phyloP scores from a whole-genome alignment of 2,888 invertebrate genomes.

The Druceiella hillmani region DNA sequence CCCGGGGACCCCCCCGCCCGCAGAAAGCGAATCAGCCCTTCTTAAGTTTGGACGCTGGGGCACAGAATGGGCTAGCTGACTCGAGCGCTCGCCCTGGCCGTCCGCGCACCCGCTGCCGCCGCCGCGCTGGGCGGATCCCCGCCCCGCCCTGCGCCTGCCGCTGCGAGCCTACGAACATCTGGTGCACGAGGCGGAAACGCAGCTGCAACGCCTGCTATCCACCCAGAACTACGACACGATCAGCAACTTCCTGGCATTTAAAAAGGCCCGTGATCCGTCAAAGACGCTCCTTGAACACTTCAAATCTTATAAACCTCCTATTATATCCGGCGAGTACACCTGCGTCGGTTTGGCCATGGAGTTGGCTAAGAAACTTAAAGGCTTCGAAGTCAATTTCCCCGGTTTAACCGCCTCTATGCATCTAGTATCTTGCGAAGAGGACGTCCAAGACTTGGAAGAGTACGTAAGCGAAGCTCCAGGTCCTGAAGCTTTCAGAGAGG shows the following conservation, averaged over 20 bases:
- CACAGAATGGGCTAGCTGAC: conserved; percentile 97
- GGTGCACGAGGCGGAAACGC: conserved; percentile 75
- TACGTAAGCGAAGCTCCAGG: conserved; percentile 59
- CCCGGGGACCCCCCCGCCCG: too few species aligned
- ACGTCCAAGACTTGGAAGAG: conserved; percentile 57
- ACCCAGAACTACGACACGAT: conserved; percentile 87
- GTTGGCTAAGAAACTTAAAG: conserved; percentile 63
- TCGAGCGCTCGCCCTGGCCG: conserved; percentile 60
- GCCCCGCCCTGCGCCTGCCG: conserved; percentile 64
- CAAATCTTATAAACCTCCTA: conserved; percentile 76
- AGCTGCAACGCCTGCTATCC: conserved; percentile 77
- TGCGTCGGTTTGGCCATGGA: conserved; percentile 88
- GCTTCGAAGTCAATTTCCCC: conserved; percentile 57
- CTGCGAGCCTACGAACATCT: conserved; percentile 76
- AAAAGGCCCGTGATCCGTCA: conserved; percentile 61
- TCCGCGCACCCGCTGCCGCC: conserved; percentile 46
- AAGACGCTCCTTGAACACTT: conserved; percentile 69
- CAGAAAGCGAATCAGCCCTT: too few species aligned
- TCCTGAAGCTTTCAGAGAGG: conserved; percentile 54
- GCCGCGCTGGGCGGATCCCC: conserved; percentile 45
- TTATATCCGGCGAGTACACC: conserved; percentile 77
- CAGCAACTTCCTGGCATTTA: conserved; percentile 72
- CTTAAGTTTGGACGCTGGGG: conserved; percentile 91
- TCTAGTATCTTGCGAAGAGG: conserved; percentile 87
- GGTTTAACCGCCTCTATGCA: conserved; percentile 63